Evolutionary conservation across 1,140 invertebrate species (phyloP).

Genomic region (Drosophila kohkoa): DNA sequence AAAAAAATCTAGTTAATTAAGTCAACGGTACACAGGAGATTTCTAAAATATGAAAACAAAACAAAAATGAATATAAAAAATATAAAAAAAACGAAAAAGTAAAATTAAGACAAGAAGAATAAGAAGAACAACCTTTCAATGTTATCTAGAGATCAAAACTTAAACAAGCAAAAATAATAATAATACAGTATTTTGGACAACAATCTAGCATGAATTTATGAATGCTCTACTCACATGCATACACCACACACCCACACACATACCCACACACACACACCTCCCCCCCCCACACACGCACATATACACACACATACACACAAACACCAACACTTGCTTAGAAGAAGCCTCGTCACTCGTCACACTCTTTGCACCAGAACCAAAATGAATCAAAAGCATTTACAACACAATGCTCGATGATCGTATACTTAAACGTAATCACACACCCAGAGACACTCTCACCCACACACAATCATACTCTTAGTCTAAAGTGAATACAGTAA

Average conservation of each 20-base stretch:
- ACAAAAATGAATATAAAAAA: not conserved
- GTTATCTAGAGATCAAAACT: conserved; percentile 45
- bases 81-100: not conserved
- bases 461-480: conserved; percentile 5
- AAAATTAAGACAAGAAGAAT: not conserved
- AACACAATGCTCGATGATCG: conserved; percentile 19
- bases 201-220: conserved; percentile 35
- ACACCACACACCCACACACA: not conserved
- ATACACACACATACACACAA: conserved; percentile 3
- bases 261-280: not conserved
- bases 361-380: conserved; percentile 18
- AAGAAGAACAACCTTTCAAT: conserved; percentile 26
- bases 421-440: conserved; percentile 19
- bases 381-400: conserved; percentile 2
- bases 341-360: not conserved
- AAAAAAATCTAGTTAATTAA: conserved; percentile 31
- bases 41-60: conserved; percentile 16
- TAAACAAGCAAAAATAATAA: conserved; percentile 23
- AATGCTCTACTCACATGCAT: conserved; percentile 9
- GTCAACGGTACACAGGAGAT: conserved; percentile 48
- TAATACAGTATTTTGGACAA: conserved; percentile 32
- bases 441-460: conserved; percentile 6
- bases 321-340: not conserved
- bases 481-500: conserved; percentile 13
- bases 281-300: not conserved